phyloP scores from a whole-genome alignment of 2,113 vertebrate genomes.

The Sphyrna mokarran region DNA sequence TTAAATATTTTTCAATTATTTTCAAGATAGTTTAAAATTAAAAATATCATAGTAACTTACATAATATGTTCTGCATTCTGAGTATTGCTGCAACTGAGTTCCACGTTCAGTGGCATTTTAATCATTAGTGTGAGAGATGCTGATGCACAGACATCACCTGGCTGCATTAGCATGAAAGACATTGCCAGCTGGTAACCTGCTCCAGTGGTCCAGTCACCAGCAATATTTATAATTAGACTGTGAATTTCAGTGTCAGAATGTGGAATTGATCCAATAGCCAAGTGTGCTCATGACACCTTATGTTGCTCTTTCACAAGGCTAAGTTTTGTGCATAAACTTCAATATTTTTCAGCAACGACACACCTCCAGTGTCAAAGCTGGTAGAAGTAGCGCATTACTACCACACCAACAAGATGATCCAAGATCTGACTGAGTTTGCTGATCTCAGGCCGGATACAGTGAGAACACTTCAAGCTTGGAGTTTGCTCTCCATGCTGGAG shows the following conservation, averaged over 20 bases:
- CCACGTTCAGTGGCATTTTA: neutral
- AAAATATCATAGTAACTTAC: neutral
- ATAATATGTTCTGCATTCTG: neutral
- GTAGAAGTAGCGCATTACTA: neutral
- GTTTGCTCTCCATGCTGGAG: neutral
- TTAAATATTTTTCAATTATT: neutral
- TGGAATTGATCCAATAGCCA: neutral
- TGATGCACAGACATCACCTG: neutral
- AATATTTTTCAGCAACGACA: too few relatives aligned
- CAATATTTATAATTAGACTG: neutral
- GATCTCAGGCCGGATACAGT: neutral
- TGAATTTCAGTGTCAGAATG: neutral
- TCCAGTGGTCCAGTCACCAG: neutral
- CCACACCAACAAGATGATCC: neutral
- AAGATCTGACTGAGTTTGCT: neutral
- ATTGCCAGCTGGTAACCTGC: neutral
- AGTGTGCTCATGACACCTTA: neutral
- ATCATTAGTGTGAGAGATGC: neutral
- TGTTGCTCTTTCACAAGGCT: neutral
- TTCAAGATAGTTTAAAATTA: neutral
- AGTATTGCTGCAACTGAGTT: neutral
- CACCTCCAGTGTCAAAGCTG: neutral
- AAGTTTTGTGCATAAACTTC: neutral
- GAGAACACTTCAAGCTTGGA: neutral
- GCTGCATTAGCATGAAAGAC: neutral